Evolutionary conservation across 2,113 vertebrate species (phyloP).

Genomic region (Daphoenositta chrysoptera): DNA sequence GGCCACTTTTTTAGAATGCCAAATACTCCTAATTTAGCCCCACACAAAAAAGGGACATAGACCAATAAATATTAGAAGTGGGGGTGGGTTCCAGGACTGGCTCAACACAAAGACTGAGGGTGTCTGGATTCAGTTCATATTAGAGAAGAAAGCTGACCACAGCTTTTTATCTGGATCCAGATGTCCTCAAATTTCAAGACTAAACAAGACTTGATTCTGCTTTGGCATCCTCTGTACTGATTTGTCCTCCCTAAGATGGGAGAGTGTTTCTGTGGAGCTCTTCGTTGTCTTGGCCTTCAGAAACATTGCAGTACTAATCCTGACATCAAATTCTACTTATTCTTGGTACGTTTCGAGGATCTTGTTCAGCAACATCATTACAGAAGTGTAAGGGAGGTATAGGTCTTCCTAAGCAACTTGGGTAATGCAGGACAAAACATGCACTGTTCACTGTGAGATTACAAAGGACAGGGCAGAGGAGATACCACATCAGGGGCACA

Average conservation of each 20-base stretch:
- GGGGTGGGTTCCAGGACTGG: not conserved
- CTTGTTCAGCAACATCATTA: not conserved
- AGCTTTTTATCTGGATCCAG: conserved; percentile 7
- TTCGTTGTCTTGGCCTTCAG: not conserved
- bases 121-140: not conserved
- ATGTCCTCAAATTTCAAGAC: not conserved
- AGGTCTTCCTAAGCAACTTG: not conserved
- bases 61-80: not conserved
- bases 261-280: not conserved
- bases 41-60: not conserved
- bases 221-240: not conserved
- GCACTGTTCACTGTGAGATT: not conserved
- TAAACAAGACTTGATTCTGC: not conserved
- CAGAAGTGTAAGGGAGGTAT: not conserved
- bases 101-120: not conserved
- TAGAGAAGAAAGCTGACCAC: not conserved
- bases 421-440: not conserved
- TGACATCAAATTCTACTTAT: not conserved
- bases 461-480: not conserved
- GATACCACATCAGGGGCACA: not conserved
- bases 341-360: not conserved
- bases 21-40: not conserved
- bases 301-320: not conserved
- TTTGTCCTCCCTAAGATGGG: not conserved
- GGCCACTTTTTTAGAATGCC: not conserved